Base-by-base conservation (phyloP, 2,888 invertebrate species). In the Synergus umbraculus region DNA sequence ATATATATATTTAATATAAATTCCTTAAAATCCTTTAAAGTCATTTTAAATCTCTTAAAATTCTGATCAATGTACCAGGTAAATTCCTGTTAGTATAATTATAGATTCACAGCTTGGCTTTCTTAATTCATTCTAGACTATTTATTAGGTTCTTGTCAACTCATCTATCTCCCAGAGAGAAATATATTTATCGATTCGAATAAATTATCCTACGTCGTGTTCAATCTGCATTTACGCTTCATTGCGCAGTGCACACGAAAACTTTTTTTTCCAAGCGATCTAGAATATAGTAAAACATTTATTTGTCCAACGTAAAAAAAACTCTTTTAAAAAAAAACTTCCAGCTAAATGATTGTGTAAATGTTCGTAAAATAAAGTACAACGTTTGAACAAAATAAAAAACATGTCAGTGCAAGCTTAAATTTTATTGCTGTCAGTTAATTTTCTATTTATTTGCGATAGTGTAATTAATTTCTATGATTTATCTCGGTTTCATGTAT, bases 381-480 rank as follows among this genome's bases (percentile, higher is more conserved):
- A 4, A n/a, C 49, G 54, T n/a, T 54, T n/a, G 15, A 54, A 54
- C n/a, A n/a, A 8, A 54, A 54, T 7, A 5, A 9, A 44, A 54
- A 54, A 54, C 54, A n/a, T 54, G 54, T n/a, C 8, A 7, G n/a
- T 9, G n/a, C 7, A 73, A n/a, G 29, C 29, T 29, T 15, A 49
- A 15, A 73, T 49, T 73, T 37, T 73, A 22, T 18, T 15, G 29
- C 69, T 8, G 29, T 46, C 37, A 73, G 54, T 73, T 54, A 73
- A 73, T 54, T 54, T 54, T 54, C 54, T 73, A 73, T 73, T 73
- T 73, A 73, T 54, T 54, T 73, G 37, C 29, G 49, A 73, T 54
- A 73, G n/a, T 76, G 79, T 83, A 82, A 83, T 83, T 82, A 82
- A 79, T 83, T 83, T 46, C 49, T 46, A 65, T 83, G 82, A 83